phyloP scores from a whole-genome alignment of 2,888 invertebrate genomes.

The Drosophila pegasa region DNA sequence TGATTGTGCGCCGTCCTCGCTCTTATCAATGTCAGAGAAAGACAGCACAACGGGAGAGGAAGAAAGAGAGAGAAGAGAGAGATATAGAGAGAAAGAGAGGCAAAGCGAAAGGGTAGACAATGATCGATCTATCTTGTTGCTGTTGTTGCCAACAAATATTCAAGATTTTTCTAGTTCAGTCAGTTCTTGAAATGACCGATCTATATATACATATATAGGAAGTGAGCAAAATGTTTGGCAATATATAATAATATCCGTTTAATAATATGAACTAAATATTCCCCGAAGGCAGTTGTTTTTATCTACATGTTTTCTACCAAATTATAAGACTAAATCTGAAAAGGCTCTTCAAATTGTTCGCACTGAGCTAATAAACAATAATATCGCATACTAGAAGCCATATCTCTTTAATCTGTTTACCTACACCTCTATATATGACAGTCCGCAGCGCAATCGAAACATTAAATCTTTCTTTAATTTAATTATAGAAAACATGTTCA shows the following conservation, averaged over 20 bases:
- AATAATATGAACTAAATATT: background rate
- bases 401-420: too few relatives aligned
- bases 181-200: conserved; percentile 8
- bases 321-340: too few relatives aligned
- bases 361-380: too few relatives aligned
- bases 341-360: too few relatives aligned
- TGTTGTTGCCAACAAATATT: conserved; percentile 11
- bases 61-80: background rate
- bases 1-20: conserved; percentile 39
- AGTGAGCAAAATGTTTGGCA: too few relatives aligned
- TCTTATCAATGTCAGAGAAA: conserved; percentile 55
- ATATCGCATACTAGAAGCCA: too few relatives aligned
- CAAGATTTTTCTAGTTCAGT: conserved; percentile 29
- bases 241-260: too few relatives aligned
- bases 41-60: conserved; percentile 1
- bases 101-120: background rate
- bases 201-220: too few relatives aligned
- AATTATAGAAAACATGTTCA: background rate
- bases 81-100: background rate
- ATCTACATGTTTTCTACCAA: too few relatives aligned
- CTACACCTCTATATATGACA: too few relatives aligned
- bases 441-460: background rate
- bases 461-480: background rate
- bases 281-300: too few relatives aligned
- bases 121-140: background rate